These are phyloP conservation scores for Zosterops japonicus DNA, from an alignment of 2,113 vertebrate species.

Conservation along the genomic window DNA sequence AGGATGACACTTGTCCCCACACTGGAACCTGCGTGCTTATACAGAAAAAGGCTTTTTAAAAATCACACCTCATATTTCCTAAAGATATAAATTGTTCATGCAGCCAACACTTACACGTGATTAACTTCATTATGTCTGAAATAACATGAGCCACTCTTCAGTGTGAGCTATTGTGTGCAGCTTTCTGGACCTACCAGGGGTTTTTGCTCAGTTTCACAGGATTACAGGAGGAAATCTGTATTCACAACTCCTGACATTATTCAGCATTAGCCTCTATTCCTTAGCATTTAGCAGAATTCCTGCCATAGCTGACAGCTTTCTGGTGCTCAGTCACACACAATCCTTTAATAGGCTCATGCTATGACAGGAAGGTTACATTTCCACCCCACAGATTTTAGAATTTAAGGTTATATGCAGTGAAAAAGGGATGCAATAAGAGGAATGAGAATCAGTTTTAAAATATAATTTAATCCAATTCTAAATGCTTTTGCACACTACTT, in stretches of 20 bases:
- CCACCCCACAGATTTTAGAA: not conserved
- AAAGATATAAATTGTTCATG: not conserved
- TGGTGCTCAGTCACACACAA: not conserved
- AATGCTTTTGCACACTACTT: not conserved
- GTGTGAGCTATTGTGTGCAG: not conserved
- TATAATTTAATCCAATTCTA: not conserved
- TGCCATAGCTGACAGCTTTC: not conserved
- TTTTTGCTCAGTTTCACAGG: not conserved
- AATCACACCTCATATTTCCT: not conserved
- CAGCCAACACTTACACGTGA: not conserved
- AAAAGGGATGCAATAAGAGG: not conserved
- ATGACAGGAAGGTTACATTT: not conserved
- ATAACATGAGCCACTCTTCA: fast-evolving
- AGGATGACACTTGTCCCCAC: not conserved
- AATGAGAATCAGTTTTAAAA: not conserved
- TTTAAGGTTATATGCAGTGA: not conserved
- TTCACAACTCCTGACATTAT: not conserved
- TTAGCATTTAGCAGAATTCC: not conserved
- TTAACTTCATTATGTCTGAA: not conserved
- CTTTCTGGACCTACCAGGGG: not conserved
- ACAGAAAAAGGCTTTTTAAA: not conserved
- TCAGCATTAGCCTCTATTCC: not conserved
- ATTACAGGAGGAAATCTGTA: not conserved
- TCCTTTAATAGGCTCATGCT: not conserved
- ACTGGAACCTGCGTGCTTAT: not conserved